These are phyloP conservation scores for Nothobranchius kuhntae DNA, from an alignment of 2,113 vertebrate genomes.

Conservation along the genomic window DNA sequence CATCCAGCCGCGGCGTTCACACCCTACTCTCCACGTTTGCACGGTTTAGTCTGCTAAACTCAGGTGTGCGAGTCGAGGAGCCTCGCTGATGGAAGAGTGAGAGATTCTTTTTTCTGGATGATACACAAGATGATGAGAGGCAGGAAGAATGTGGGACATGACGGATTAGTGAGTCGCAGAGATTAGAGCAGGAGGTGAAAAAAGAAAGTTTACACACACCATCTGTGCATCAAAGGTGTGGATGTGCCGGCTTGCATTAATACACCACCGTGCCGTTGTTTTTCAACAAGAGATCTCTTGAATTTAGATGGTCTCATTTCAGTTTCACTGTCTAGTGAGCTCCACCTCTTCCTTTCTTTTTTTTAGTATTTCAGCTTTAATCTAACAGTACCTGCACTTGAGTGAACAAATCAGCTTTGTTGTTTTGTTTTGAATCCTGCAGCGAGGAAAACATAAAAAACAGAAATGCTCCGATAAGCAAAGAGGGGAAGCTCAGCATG, in stretches of 20 bases:
- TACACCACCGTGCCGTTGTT: constrained; percentile 52
- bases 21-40: constrained; percentile 20
- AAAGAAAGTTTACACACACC: constrained; percentile 49
- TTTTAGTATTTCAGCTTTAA: constrained; percentile 40
- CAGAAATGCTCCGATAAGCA: constrained; percentile 2
- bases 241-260: constrained; percentile 41
- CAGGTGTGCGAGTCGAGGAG: constrained; percentile 16
- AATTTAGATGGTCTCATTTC: constrained; percentile 69
- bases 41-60: constrained; percentile 47
- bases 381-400: constrained; percentile 43
- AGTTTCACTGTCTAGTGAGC: constrained; percentile 21
- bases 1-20: constrained; percentile 19
- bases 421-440: constrained; percentile 32
- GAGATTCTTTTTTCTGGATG: constrained; percentile 37
- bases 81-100: constrained; percentile 25
- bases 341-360: constrained; percentile 8
- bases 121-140: constrained; percentile 40
- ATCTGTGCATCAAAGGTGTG: constrained; percentile 66
- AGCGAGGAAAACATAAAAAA: constrained; percentile 13
- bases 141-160: constrained; percentile 42
- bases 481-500: constrained; percentile 6
- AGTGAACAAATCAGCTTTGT: constrained; percentile 33
- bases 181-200: constrained; percentile 44
- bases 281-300: constrained; percentile 59
- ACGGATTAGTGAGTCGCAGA: constrained; percentile 30